phyloP scores from a whole-genome alignment of 2,797 vertebrate genomes.

The Pangasius macronema region DNA sequence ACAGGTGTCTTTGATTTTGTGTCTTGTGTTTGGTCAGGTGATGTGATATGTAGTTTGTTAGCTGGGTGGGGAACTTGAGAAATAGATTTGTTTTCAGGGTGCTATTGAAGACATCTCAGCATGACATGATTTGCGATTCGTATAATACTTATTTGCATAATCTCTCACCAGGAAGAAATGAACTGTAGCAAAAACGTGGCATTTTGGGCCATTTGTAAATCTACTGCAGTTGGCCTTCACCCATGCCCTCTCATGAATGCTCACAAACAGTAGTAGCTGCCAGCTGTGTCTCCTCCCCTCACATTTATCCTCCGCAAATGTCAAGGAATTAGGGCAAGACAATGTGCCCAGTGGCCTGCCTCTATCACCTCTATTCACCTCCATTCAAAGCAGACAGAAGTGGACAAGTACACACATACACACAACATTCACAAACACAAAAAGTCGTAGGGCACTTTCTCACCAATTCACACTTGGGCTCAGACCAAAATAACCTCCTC shows the following conservation, averaged over 20 bases:
- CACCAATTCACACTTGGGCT: slow-evolving; percentile 15
- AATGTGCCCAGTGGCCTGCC: slow-evolving; percentile 44
- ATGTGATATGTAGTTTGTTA: neutral
- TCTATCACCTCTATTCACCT: slow-evolving; percentile 37
- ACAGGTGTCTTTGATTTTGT: neutral
- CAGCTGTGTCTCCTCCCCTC: slow-evolving; percentile 36
- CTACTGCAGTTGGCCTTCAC: slow-evolving; percentile 25
- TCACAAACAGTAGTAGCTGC: slow-evolving; percentile 43
- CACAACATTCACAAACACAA: slow-evolving; percentile 27
- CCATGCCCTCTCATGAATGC: slow-evolving; percentile 29
- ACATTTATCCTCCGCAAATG: slow-evolving; percentile 56
- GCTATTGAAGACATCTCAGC: neutral
- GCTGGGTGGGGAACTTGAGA: no score
- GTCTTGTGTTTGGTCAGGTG: neutral
- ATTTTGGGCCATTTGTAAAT: slow-evolving; percentile 9
- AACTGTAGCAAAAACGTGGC: neutral
- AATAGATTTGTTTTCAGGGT: neutral
- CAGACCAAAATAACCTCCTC: slow-evolving; percentile 6
- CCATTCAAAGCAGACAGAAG: slow-evolving; percentile 23
- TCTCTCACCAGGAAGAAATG: neutral
- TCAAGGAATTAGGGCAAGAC: slow-evolving; percentile 54
- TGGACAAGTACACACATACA: slow-evolving; percentile 32
- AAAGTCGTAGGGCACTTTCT: slow-evolving; percentile 19
- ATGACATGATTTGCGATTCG: neutral
- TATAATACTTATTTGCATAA: slow-evolving; percentile 13